Conservation (phyloP, 2,797 vertebrate species). For the Rhadinocentrus ornatus region DNA sequence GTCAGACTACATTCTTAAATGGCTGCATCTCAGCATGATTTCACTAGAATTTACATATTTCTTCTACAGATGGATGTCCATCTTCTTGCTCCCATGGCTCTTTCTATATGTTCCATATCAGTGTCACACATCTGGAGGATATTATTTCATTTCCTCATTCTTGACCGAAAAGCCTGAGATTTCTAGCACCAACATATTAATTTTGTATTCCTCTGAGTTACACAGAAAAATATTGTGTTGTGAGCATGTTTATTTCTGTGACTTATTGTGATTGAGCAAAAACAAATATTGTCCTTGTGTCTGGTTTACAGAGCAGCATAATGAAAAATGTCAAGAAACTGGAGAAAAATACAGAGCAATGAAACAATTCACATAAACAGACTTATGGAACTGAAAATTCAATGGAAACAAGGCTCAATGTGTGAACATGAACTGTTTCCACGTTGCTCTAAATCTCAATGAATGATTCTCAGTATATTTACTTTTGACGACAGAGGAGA, state of each 20-base stretch:
- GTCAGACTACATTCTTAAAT: constrained; percentile 17
- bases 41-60: constrained; percentile 4
- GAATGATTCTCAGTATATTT: constrained; percentile 18
- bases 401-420: constrained; percentile 1
- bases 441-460: constrained; percentile 1
- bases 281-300: constrained; percentile 20
- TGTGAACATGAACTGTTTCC: constrained; percentile 26
- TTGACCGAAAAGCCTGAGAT: constrained; percentile 20
- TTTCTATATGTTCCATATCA: constrained; percentile 35
- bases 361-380: background rate
- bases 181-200: constrained; percentile 41
- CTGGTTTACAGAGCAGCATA: constrained; percentile 19
- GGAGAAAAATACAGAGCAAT: constrained; percentile 1
- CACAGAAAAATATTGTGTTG: constrained; percentile 30
- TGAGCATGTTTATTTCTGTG: constrained; percentile 32
- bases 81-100: constrained; percentile 11
- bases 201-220: constrained; percentile 39
- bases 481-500: constrained; percentile 28
- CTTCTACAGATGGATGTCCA: constrained; percentile 11
- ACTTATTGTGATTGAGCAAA: constrained; percentile 26
- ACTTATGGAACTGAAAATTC: background rate
- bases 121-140: constrained; percentile 36
- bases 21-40: constrained; percentile 15
- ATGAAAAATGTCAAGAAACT: constrained; percentile 24
- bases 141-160: constrained; percentile 54